These are phyloP conservation scores for Molorchus minor DNA, from an alignment of 2,888 invertebrate genomes.

Conservation along the genomic window DNA sequence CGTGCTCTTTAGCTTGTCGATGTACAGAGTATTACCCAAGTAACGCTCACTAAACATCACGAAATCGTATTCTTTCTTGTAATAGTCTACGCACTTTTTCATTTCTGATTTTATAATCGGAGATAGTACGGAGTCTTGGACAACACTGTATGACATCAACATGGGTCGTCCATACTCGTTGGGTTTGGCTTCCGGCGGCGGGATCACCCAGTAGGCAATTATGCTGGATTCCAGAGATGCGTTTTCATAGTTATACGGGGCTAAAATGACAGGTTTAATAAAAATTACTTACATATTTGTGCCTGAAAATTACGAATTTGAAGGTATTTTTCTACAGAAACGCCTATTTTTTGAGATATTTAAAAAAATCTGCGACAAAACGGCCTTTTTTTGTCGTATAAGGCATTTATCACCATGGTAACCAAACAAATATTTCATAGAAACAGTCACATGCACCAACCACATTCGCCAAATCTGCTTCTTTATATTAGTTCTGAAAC, in stretches of 20 bases:
- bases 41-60: slow-evolving; percentile 74
- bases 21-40: slow-evolving; percentile 75
- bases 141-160: slow-evolving; percentile 85
- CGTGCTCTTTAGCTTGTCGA: slow-evolving; percentile 87
- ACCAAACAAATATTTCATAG: no score
- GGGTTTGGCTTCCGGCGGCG: slow-evolving; percentile 92
- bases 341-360: no score
- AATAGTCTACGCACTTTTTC: slow-evolving; percentile 85
- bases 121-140: slow-evolving; percentile 83
- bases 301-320: no score
- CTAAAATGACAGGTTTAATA: no score
- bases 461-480: no score
- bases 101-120: slow-evolving; percentile 87
- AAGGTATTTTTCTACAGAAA: no score
- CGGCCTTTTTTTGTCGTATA: no score
- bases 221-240: slow-evolving; percentile 83
- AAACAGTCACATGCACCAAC: no score
- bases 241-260: slow-evolving; percentile 84
- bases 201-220: slow-evolving; percentile 93
- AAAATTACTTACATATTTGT: no score
- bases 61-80: slow-evolving; percentile 74
- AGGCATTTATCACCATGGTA: no score
- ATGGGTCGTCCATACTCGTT: slow-evolving; percentile 93
- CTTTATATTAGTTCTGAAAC: no score
- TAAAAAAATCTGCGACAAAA: no score